Percentiles rank a stretch among this genome's conserved stretches.
These are phyloP conservation scores for Miichthys miiuy DNA, from an alignment of 2,797 vertebrate genomes.

Conservation along the genomic window DNA sequence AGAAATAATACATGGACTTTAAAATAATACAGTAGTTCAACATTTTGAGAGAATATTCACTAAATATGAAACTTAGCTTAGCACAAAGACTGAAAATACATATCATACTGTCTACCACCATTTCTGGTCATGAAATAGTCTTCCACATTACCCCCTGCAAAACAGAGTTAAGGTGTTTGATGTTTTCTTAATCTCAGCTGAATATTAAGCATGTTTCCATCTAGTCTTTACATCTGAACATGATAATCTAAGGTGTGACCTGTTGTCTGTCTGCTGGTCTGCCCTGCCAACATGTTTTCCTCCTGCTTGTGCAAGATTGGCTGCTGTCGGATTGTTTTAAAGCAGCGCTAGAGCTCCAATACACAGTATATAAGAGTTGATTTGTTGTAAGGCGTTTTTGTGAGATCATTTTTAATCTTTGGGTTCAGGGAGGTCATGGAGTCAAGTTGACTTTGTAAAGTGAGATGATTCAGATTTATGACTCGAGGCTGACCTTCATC, in stretches of 20 bases:
- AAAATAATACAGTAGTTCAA: not conserved
- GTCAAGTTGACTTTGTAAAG: slow-evolving; percentile 1
- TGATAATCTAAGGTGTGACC: not conserved
- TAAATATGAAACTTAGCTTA: no score
- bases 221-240: not conserved
- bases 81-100: no score
- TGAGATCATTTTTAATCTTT: not conserved
- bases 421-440: not conserved
- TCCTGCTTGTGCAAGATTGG: not conserved
- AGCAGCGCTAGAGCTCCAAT: not conserved
- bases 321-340: slow-evolving; percentile 2
- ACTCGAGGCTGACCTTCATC: not conserved
- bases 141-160: not conserved
- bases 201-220: not conserved
- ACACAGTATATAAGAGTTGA: not conserved
- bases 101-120: not conserved
- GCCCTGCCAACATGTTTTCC: not conserved
- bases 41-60: not conserved
- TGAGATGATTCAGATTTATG: not conserved
- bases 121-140: not conserved
- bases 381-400: not conserved
- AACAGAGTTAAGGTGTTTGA: not conserved
- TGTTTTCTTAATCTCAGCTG: not conserved
- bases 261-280: not conserved
- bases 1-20: not conserved